A percentile compares a stretch with the other conserved stretches of the same genome.
Conservation (phyloP, 1,140 invertebrate species). For the Dendroctonus ponderosae region DNA sequence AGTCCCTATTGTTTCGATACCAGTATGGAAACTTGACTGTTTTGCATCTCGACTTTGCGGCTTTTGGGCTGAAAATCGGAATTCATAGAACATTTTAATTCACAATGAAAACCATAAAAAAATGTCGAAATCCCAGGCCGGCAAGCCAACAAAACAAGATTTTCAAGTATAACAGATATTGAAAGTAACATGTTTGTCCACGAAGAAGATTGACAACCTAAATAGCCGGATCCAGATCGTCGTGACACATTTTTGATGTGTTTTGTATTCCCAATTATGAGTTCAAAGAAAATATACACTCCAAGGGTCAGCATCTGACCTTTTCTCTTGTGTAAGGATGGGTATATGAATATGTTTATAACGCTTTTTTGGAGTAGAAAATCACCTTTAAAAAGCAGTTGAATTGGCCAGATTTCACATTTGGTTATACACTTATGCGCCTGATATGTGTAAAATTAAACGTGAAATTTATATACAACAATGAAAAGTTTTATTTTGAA, state of each 20-base stretch:
- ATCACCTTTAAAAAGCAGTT: too few relatives aligned
- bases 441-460: too few relatives aligned
- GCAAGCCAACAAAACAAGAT: slow-evolving; percentile 19
- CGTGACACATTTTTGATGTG: slow-evolving; percentile 41
- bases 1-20: not conserved
- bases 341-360: slow-evolving; percentile 31
- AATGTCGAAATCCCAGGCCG: not conserved
- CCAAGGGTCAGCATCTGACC: slow-evolving; percentile 29
- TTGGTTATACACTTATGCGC: too few relatives aligned
- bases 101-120: slow-evolving; percentile 12
- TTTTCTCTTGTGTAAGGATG: slow-evolving; percentile 22
- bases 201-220: slow-evolving; percentile 33
- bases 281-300: slow-evolving; percentile 30
- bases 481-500: too few relatives aligned
- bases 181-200: slow-evolving; percentile 36
- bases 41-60: too few relatives aligned
- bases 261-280: slow-evolving; percentile 44
- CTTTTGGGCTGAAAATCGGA: too few relatives aligned
- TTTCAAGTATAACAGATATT: slow-evolving; percentile 32
- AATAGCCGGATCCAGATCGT: slow-evolving; percentile 31
- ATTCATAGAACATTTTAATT: slow-evolving; percentile 5
- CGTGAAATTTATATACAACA: too few relatives aligned
- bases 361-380: slow-evolving; percentile 12
- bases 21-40: too few relatives aligned
- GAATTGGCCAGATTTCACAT: too few relatives aligned